Base-by-base conservation (phyloP, 2,888 invertebrate species). In the Deilephila elpenor region DNA sequence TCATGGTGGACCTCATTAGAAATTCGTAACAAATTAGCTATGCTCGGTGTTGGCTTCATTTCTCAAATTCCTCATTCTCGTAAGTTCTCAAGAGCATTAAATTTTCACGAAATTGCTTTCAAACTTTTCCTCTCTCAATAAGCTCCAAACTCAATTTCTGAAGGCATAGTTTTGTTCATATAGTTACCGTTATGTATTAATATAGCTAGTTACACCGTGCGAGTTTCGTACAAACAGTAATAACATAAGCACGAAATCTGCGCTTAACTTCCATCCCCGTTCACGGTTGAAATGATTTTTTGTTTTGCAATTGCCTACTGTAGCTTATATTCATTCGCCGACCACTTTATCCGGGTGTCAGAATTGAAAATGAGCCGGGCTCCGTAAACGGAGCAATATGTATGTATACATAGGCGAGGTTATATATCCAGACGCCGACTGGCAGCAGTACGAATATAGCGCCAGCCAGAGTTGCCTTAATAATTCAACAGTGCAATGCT, bases 401-500 rank as follows among this genome's bases (percentile, higher is more conserved):
- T 84, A 87, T 83, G 44, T 44, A 79, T 84, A 80, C 83, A 79
- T 77, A 78, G 79, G 79, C 73, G 82, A 80, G 80, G 79, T 80
- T 85, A 82, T 84, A 83, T 82, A 85, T 80, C 79, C 84, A 84
- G 86, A 88, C 84, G 86, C 82, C 85, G 87, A 84, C 84, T 82
- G 85, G 85, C 84, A 83, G 84, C 84, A 82, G 89, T 89, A 91
- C 94, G 88, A 86, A 93, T 93, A 93, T 94, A 94, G 92, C 87
- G 85, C 88, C 89, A 90, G 88, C 85, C 92, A 80, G 91, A 91
- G 91, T 87, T 88, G 88, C 90, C 92, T 94, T 93, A 93, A 94
- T 94, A 94, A 94, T 94, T 94, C 93, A 94, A 93, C 94, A 93
- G 89, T 93, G 94, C 94, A 94, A 94, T 94, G 94, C 94, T 94